phyloP scores from a whole-genome alignment of 2,888 invertebrate species.

The Smittia sp. region DNA sequence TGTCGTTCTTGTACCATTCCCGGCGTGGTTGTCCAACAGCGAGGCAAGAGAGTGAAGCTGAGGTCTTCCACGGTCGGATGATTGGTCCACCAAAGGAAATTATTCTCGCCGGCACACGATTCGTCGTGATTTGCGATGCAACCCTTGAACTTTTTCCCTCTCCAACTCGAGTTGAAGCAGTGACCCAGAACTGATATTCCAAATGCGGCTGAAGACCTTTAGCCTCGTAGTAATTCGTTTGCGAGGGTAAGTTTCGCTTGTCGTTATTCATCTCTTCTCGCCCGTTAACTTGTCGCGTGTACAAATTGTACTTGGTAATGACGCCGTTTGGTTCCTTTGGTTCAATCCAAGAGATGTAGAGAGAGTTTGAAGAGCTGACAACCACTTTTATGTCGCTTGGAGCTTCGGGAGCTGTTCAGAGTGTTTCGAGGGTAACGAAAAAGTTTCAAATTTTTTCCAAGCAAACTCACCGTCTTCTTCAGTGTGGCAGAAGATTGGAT shows the following conservation, averaged over 20 bases:
- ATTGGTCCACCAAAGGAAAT: constrained; percentile 68
- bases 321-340: constrained; percentile 73
- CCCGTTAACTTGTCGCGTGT: constrained; percentile 66
- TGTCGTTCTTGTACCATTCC: constrained; percentile 64
- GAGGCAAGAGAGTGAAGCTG: constrained; percentile 62
- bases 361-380: constrained; percentile 68
- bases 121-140: constrained; percentile 64
- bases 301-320: constrained; percentile 71
- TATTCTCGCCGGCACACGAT: constrained; percentile 66
- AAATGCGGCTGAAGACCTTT: constrained; percentile 66
- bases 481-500: constrained; percentile 69
- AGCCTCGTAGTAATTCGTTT: constrained; percentile 64
- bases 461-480: constrained; percentile 70
- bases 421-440: too few species aligned
- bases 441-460: not conserved
- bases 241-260: constrained; percentile 63
- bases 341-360: constrained; percentile 75
- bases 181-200: constrained; percentile 77
- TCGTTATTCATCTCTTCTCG: constrained; percentile 67
- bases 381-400: constrained; percentile 78
- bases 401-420: constrained; percentile 68
- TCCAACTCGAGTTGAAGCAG: constrained; percentile 72
- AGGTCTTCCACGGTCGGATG: constrained; percentile 65
- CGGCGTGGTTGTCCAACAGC: constrained; percentile 65
- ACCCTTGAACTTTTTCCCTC: constrained; percentile 72